Percentiles rank a stretch among this genome's conserved stretches.
Conservation (phyloP, 2,113 vertebrate genomes). For the Aix galericulata region DNA sequence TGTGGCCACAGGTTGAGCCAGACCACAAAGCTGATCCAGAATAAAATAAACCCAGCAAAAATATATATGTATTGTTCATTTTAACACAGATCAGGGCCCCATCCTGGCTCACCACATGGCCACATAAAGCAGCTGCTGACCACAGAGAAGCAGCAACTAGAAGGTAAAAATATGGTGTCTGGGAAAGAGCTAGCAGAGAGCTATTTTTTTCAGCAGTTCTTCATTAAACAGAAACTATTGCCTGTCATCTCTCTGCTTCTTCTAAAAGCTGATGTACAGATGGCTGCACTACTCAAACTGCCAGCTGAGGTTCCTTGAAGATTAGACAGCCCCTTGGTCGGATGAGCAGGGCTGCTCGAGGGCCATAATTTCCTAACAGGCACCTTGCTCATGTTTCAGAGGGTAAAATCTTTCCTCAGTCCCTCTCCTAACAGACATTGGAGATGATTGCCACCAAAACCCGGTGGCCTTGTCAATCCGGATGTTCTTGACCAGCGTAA, state of each 20-base stretch:
- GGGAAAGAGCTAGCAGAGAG: not conserved
- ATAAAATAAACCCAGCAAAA: not conserved
- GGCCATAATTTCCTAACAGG: not conserved
- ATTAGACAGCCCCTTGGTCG: not conserved
- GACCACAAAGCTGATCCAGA: not conserved
- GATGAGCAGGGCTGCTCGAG: not conserved
- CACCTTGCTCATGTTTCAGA: not conserved
- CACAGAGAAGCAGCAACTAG: not conserved
- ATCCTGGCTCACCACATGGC: not conserved
- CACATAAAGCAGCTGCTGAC: not conserved
- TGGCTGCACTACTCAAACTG: not conserved
- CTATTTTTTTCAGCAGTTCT: not conserved
- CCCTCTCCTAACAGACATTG: not conserved
- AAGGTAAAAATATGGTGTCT: not conserved
- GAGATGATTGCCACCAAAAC: not conserved
- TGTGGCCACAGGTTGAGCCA: not conserved
- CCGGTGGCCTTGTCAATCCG: accelerated
- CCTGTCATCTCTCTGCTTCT: not conserved
- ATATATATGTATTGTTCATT: not conserved
- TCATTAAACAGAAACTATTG: not conserved
- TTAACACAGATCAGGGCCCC: not conserved
- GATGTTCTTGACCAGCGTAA: not conserved
- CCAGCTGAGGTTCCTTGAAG: not conserved
- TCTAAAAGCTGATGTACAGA: not conserved
- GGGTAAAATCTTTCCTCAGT: not conserved